A percentile compares a stretch with the other conserved stretches of the same genome.
phyloP scores from a whole-genome alignment of 2,888 invertebrate species.

The Dione juno region DNA sequence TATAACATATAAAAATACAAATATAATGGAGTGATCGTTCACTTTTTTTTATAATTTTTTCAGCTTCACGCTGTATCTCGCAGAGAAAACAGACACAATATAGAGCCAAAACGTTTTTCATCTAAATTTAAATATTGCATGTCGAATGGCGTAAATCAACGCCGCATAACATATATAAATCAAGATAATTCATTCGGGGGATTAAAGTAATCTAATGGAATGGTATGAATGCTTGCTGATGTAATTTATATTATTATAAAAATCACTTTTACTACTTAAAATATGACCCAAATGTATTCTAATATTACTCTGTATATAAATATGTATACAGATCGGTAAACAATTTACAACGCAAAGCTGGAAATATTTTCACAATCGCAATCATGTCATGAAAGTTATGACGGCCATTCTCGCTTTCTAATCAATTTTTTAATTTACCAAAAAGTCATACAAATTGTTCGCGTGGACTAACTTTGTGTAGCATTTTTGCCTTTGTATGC shows the following conservation, averaged over 20 bases:
- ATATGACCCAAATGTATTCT: not conserved
- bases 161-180: no score
- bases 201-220: no score
- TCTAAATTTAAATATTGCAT: not conserved
- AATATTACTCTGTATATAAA: not conserved
- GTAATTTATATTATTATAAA: no score
- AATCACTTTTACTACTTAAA: no score
- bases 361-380: slow-evolving; percentile 28
- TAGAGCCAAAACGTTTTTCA: not conserved
- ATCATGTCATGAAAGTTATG: slow-evolving; percentile 29
- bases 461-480: not conserved
- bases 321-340: not conserved
- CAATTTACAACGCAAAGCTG: not conserved
- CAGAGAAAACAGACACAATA: not conserved
- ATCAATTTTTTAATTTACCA: slow-evolving; percentile 31
- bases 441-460: slow-evolving; percentile 18
- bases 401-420: slow-evolving; percentile 30
- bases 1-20: no score
- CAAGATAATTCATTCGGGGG: no score
- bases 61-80: not conserved
- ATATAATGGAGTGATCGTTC: not conserved
- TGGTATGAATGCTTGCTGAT: no score
- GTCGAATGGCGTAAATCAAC: no score
- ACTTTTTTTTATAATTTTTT: not conserved
- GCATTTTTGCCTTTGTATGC: slow-evolving; percentile 4